phyloP scores from a whole-genome alignment of 2,113 vertebrate species.

The Morphnarchus princeps region DNA sequence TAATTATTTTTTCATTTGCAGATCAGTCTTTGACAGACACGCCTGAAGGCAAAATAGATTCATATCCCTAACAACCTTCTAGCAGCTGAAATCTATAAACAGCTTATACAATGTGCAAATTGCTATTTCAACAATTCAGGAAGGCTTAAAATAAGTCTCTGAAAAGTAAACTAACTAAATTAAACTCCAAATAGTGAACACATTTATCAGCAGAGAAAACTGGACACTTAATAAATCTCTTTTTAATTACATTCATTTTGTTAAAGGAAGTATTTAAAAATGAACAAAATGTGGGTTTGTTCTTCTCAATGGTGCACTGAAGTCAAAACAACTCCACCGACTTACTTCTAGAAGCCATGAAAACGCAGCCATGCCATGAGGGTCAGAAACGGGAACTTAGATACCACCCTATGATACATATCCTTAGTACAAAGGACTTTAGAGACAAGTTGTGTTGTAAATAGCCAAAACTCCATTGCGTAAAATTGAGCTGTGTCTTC shows the following conservation, averaged over 20 bases:
- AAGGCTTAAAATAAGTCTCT: not conserved
- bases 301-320: not conserved
- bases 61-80: not conserved
- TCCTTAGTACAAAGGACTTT: not conserved
- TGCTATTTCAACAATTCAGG: not conserved
- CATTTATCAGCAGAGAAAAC: not conserved
- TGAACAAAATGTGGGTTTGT: not conserved
- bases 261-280: not conserved
- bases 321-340: not conserved
- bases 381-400: not conserved
- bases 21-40: conserved; percentile 20
- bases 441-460: not conserved
- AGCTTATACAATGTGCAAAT: conserved; percentile 23
- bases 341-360: not conserved
- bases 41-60: conserved; percentile 41
- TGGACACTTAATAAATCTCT: not conserved
- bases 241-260: not conserved
- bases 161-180: not conserved
- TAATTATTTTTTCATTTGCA: conserved; percentile 48
- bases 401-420: not conserved
- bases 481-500: not conserved
- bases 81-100: not conserved
- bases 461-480: not conserved
- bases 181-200: not conserved
- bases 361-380: not conserved